phyloP scores from a whole-genome alignment of 2,888 invertebrate genomes.

The Drosophila nr. fundita region DNA sequence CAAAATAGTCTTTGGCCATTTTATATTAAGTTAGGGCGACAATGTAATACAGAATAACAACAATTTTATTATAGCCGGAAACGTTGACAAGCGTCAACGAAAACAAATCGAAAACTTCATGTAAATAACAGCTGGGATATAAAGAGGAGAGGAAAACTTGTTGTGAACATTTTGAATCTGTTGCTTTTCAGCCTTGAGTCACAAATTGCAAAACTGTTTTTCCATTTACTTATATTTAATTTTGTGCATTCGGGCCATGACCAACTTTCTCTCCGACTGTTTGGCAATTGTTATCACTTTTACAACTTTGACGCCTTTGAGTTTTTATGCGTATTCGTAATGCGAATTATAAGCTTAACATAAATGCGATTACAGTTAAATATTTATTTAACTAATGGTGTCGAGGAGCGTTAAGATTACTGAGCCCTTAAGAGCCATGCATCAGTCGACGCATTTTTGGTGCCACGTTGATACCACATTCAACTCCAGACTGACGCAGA shows the following conservation, averaged over 20 bases:
- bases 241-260: constrained; percentile 63
- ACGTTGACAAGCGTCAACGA: constrained; percentile 71
- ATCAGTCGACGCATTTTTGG: constrained; percentile 57
- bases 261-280: constrained; percentile 55
- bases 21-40: not conserved
- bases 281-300: constrained; percentile 54
- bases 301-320: constrained; percentile 38
- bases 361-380: constrained; percentile 32
- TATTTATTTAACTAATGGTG: constrained; percentile 30
- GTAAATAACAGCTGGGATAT: constrained; percentile 56
- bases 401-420: not conserved
- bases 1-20: not conserved
- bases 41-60: constrained; percentile 22
- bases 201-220: constrained; percentile 51
- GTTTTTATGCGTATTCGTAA: constrained; percentile 23
- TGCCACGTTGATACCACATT: constrained; percentile 6
- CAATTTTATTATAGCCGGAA: constrained; percentile 48
- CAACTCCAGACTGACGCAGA: constrained; percentile 25
- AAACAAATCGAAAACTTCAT: constrained; percentile 74
- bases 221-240: constrained; percentile 64
- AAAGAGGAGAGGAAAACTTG: constrained; percentile 45
- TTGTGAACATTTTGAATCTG: constrained; percentile 36
- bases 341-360: constrained; percentile 16
- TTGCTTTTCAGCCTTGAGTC: constrained; percentile 35
- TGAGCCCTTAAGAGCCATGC: constrained; percentile 28